Conservation (phyloP, 2,113 vertebrate species). For the Neolamprologus modestus region DNA sequence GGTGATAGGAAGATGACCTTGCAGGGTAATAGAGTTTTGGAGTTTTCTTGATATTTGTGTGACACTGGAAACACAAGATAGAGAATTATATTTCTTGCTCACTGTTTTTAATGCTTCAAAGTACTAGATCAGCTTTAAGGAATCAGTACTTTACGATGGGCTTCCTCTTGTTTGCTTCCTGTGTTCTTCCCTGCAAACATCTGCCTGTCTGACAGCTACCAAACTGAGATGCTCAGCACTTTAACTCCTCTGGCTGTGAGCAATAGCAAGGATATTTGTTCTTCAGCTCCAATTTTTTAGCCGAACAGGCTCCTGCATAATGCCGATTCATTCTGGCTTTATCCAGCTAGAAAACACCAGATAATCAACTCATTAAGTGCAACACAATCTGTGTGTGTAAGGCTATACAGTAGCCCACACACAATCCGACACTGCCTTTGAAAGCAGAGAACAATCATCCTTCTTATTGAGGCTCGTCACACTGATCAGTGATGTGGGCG, state of each 20-base stretch:
- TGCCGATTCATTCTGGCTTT: background rate
- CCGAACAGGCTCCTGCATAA: background rate
- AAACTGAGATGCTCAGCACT: background rate
- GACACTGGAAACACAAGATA: background rate
- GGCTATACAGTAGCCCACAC: background rate
- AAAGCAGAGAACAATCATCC: background rate
- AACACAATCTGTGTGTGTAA: background rate
- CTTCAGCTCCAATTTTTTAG: background rate
- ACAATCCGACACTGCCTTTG: background rate
- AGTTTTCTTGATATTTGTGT: background rate
- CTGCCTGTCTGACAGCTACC: background rate
- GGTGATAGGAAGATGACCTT: background rate
- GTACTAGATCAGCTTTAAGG: background rate
- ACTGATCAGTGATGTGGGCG: background rate
- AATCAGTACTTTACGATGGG: background rate
- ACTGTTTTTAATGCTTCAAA: background rate
- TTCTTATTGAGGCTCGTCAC: background rate
- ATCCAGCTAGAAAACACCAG: background rate
- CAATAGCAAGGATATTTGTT: background rate
- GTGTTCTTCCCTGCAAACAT: background rate
- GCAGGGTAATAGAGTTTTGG: fast-evolving
- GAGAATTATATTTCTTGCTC: background rate
- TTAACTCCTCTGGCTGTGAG: background rate
- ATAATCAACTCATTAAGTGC: slow-evolving; percentile 1
- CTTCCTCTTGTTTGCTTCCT: background rate